phyloP scores from a whole-genome alignment of 2,113 vertebrate genomes.

The Todiramphus chloris region DNA sequence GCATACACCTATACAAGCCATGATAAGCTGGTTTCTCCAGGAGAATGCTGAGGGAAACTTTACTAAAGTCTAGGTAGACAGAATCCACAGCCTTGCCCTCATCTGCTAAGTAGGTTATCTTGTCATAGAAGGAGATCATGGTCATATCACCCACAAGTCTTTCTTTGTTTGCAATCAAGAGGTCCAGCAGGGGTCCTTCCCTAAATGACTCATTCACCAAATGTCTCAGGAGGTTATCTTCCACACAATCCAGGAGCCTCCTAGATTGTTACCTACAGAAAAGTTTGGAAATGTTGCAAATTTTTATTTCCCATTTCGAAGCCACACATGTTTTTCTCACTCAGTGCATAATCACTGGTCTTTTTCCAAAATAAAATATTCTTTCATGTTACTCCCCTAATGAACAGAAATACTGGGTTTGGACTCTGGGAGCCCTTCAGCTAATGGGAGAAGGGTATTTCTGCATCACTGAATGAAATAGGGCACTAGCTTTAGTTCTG shows the following conservation, averaged over 20 bases:
- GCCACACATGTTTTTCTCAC: not conserved
- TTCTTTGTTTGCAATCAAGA: no score
- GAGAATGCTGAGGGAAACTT: not conserved
- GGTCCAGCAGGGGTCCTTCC: no score
- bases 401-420: not conserved
- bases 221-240: no score
- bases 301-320: not conserved
- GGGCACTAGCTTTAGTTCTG: not conserved
- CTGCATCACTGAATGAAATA: not conserved
- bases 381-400: not conserved
- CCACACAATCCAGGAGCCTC: not conserved
- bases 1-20: not conserved
- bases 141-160: no score
- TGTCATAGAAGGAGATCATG: no score
- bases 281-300: not conserved
- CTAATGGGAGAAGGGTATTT: not conserved
- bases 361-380: not conserved
- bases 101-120: no score
- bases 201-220: no score
- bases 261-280: not conserved
- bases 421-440: not conserved
- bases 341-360: not conserved
- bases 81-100: no score
- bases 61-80: not conserved
- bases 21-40: not conserved